Conservation (phyloP, 1,140 invertebrate genomes). For the Drosophila bifasciata region DNA sequence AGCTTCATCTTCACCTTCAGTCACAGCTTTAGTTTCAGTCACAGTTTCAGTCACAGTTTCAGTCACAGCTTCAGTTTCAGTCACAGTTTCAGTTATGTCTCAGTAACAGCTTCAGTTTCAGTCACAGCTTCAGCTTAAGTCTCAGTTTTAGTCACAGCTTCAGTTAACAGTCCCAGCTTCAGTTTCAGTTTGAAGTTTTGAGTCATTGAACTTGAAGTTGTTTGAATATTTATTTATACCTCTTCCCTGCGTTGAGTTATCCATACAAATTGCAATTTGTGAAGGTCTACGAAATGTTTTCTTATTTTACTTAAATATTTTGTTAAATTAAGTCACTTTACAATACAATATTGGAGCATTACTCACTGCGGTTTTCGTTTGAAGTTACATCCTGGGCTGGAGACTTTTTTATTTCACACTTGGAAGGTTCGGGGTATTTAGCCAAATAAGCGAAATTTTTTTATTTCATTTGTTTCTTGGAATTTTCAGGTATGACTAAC, state of each 20-base stretch:
- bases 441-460: slow-evolving; percentile 5
- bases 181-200: slow-evolving; percentile 11
- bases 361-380: slow-evolving; percentile 15
- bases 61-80: neutral
- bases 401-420: too few species aligned
- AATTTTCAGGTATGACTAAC: too few species aligned
- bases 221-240: slow-evolving; percentile 1
- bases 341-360: neutral
- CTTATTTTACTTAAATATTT: neutral
- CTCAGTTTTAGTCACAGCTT: neutral
- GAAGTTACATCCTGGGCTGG: slow-evolving; percentile 11
- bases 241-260: neutral
- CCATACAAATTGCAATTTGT: slow-evolving; percentile 21
- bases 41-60: too few species aligned
- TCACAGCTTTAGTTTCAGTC: neutral
- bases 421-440: too few species aligned
- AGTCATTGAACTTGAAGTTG: slow-evolving; percentile 32
- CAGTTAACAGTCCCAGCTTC: neutral
- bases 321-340: neutral
- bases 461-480: too few species aligned
- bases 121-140: neutral
- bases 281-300: neutral
- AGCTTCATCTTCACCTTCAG: too few species aligned
- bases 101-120: too few species aligned
- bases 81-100: too few species aligned